Percentiles rank a stretch among this genome's conserved stretches.
phyloP scores from a whole-genome alignment of 2,888 invertebrate species.

The Melanchra persicariae region DNA sequence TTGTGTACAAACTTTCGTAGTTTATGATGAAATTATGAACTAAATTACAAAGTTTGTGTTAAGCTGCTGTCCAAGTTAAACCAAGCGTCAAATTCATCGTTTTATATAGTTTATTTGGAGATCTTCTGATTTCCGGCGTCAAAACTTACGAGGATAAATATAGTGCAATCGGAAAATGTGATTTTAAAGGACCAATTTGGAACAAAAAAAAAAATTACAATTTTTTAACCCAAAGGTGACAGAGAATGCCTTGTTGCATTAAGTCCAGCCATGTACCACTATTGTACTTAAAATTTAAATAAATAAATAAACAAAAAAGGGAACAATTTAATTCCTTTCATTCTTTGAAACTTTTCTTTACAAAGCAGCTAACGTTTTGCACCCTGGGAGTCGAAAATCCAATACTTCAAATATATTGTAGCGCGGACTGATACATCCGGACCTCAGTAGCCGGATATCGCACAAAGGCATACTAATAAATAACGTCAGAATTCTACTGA shows the following conservation, averaged over 20 bases:
- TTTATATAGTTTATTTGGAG: constrained; percentile 5
- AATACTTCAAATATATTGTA: constrained; percentile 18
- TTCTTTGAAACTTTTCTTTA: background rate
- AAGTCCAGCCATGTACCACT: too few relatives aligned
- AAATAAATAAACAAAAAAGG: too few relatives aligned
- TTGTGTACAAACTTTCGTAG: constrained; percentile 23
- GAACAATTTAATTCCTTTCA: background rate
- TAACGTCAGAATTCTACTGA: constrained; percentile 23
- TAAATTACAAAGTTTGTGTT: constrained; percentile 18
- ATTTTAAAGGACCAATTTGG: too few relatives aligned
- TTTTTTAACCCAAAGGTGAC: too few relatives aligned
- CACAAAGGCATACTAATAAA: constrained; percentile 29
- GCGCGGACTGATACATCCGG: constrained; percentile 38
- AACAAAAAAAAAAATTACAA: too few relatives aligned
- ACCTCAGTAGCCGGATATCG: constrained; percentile 28
- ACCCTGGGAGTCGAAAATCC: background rate
- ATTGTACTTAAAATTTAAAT: too few relatives aligned
- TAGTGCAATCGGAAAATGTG: background rate
- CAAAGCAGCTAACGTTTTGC: background rate
- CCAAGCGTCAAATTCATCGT: constrained; percentile 3
- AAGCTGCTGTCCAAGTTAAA: constrained; percentile 23
- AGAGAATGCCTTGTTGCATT: too few relatives aligned
- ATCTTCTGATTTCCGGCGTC: background rate
- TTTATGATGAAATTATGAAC: constrained; percentile 22
- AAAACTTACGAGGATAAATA: background rate